These are phyloP conservation scores for Eupeodes latifasciatus DNA, from an alignment of 2,888 invertebrate species.

Conservation along the genomic window DNA sequence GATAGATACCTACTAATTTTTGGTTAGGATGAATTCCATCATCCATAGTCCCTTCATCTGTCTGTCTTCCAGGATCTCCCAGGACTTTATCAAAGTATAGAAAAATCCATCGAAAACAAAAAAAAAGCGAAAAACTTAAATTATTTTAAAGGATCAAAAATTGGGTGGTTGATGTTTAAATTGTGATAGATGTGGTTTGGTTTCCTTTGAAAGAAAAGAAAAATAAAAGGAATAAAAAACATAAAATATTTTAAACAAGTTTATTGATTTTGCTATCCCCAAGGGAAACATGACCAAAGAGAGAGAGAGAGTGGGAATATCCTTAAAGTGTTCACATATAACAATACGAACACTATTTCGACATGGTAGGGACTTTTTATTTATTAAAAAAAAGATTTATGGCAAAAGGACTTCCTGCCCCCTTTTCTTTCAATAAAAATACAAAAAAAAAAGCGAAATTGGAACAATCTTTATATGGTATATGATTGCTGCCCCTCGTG, in stretches of 20 bases:
- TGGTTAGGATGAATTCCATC: constrained; percentile 9
- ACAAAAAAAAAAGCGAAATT: neutral
- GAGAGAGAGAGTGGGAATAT: neutral
- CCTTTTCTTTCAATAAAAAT: too few species aligned
- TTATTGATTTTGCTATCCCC: constrained; percentile 8
- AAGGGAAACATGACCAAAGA: neutral
- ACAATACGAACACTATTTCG: constrained; percentile 8
- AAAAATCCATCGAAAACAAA: neutral
- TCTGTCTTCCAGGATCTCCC: too few species aligned
- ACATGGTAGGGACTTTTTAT: constrained; percentile 25
- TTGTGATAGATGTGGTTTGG: constrained; percentile 33
- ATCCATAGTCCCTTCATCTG: neutral
- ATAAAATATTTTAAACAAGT: constrained; percentile 2
- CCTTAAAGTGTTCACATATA: constrained; percentile 14
- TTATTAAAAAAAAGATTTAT: constrained; percentile 39
- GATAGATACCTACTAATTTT: neutral
- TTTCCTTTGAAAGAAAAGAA: constrained; percentile 3
- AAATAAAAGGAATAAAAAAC: neutral
- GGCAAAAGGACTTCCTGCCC: constrained; percentile 48
- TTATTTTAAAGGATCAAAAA: neutral
- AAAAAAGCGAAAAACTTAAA: constrained; percentile 5
- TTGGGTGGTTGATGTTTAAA: constrained; percentile 6
- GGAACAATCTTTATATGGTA: constrained; percentile 49
- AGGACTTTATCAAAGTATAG: constrained; percentile 7
- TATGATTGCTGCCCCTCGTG: constrained; percentile 47